Percentiles rank a stretch among this genome's conserved stretches.
These are phyloP conservation scores for Saturnia pavonia DNA, from an alignment of 2,888 invertebrate species.

Conservation along the genomic window DNA sequence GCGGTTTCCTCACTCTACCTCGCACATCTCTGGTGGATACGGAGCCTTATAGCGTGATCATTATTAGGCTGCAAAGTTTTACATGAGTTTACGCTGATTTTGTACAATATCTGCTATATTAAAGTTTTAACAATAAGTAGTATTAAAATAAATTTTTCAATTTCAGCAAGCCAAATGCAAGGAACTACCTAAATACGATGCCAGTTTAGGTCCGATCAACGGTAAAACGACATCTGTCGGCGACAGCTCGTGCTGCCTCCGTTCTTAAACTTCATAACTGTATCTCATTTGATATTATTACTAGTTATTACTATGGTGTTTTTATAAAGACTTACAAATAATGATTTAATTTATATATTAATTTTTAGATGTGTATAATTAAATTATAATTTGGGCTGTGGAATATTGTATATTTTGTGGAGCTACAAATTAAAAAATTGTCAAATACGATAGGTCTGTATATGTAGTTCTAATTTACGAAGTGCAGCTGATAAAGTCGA, in stretches of 20 bases:
- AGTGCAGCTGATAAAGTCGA: background rate
- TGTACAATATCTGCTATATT: too few relatives aligned
- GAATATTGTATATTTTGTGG: slow-evolving; percentile 8
- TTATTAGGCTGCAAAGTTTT: too few relatives aligned
- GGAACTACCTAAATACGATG: slow-evolving; percentile 89
- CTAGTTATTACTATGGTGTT: slow-evolving; percentile 6
- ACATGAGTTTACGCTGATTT: too few relatives aligned
- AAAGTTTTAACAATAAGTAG: too few relatives aligned
- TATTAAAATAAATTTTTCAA: slow-evolving; percentile 19
- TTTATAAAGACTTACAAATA: background rate
- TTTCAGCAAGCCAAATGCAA: slow-evolving; percentile 92
- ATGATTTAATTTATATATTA: background rate
- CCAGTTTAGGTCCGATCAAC: slow-evolving; percentile 86
- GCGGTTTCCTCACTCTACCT: too few relatives aligned
- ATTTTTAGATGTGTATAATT: slow-evolving; percentile 2
- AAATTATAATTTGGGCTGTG: slow-evolving; percentile 14
- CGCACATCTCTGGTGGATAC: too few relatives aligned
- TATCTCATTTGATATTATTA: slow-evolving; percentile 39
- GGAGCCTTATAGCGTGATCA: too few relatives aligned
- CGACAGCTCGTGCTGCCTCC: slow-evolving; percentile 84
- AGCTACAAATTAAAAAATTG: background rate
- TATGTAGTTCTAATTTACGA: background rate
- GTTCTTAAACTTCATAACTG: slow-evolving; percentile 58
- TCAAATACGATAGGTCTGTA: background rate
- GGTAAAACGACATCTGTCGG: slow-evolving; percentile 87